A percentile compares a stretch with the other conserved stretches of the same genome.
Evolutionary conservation across 2,797 vertebrate species (phyloP).

Genomic region (Limosa lapponica): DNA sequence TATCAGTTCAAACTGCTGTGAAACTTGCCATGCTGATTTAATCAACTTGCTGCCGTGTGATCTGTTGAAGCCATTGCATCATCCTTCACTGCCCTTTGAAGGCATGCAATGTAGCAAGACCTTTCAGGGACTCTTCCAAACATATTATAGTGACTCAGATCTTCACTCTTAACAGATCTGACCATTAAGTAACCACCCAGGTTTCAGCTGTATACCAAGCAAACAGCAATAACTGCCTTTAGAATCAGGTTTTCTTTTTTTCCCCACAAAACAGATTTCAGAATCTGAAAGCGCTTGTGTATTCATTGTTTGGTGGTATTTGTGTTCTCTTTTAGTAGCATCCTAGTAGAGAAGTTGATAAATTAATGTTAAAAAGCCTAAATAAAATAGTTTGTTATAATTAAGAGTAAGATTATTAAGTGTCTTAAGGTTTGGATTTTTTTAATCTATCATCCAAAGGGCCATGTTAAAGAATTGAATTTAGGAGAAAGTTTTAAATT

Average conservation of each 20-base stretch:
- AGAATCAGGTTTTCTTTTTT: neutral
- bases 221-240: neutral
- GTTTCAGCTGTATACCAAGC: neutral
- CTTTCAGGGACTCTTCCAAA: neutral
- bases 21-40: slow-evolving; percentile 8
- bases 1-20: slow-evolving; percentile 1
- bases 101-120: neutral
- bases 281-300: neutral
- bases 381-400: neutral
- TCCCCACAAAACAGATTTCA: neutral
- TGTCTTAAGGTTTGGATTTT: rapidly evolving
- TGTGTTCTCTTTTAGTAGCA: neutral
- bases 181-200: neutral
- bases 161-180: neutral
- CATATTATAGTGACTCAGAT: neutral
- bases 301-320: neutral
- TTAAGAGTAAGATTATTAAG: neutral
- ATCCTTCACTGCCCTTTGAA: neutral
- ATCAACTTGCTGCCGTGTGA: neutral
- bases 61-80: neutral
- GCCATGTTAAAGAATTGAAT: neutral
- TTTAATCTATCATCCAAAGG: neutral
- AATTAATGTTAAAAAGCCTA: neutral
- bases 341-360: neutral
- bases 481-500: neutral